Evolutionary conservation across 1,140 invertebrate species (phyloP), one percentile per base, ranked within the genome.

Genomic region (Helicoverpa armigera): DNA sequence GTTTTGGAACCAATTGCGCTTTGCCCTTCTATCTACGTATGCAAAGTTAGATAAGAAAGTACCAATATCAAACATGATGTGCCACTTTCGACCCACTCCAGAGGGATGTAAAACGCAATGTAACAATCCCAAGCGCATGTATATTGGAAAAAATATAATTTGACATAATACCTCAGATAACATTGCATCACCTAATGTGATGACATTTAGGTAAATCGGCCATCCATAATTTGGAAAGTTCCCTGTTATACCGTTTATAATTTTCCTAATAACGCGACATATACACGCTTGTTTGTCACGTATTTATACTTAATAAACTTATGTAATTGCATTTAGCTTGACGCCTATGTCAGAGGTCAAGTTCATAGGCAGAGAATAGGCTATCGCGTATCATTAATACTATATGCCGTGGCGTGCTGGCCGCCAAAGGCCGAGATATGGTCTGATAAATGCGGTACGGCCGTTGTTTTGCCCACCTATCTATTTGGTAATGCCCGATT

Each of bases 401-500:
- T 63, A 31, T 54, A 73, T 31, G 67, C 48, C 56, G 77, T 74
- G 35, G 72, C 72, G 72, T 74, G 72, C 18, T 74, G 78, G 63
- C 81, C 73, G 65, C 75, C 31, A 73, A 56, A 79, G 77, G 63
- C 74, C 84, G 65, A 85, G 85, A 88, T 89, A 87, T 80, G 83
- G 81, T 76, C 86, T 88, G 90, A 92, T 90, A 89, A 87, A 87
- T 88, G 87, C 73, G 84, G 84, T 74, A 51, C 78, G 84, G 79
- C 69, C 69, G 80, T 74, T 65, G 80, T 82, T 83, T 83, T 53
- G 65, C 82, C 70, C 80, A 83, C 85, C 86, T 86, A 89, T 89
- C 88, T 90, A 85, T 91, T 89, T 88, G 80, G 86, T 88, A 92
- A 90, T 87, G 88, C 77, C 85, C 81, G 81, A 87, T 90, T 90